Percentiles rank a stretch among this genome's conserved stretches.
Evolutionary conservation across 2,797 vertebrate genomes (phyloP).

Genomic region (Delichon dasypus): DNA sequence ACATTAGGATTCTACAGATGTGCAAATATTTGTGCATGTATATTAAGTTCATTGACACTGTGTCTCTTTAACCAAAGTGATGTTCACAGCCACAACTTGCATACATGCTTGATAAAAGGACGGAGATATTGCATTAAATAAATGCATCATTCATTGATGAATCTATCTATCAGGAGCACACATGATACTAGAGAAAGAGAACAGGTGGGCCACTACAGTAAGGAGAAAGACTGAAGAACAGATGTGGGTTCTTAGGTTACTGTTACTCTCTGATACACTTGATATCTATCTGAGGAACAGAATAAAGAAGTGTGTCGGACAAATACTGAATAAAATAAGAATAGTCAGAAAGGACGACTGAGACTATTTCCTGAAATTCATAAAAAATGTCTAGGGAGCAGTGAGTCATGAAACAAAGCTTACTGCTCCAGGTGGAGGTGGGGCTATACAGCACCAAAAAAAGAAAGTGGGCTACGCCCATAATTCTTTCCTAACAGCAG

Average conservation of each 20-base stretch:
- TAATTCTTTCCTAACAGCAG: neutral
- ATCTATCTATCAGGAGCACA: neutral
- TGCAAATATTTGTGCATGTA: neutral
- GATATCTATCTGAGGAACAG: neutral
- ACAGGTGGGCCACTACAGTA: neutral
- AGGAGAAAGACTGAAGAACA: neutral
- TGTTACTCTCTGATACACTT: neutral
- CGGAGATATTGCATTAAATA: neutral
- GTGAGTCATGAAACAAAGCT: neutral
- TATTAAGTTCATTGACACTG: neutral
- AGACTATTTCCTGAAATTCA: neutral
- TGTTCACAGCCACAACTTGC: neutral
- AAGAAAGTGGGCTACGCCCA: neutral
- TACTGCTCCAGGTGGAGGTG: neutral
- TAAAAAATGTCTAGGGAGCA: neutral
- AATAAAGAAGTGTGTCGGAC: neutral
- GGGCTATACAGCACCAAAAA: neutral
- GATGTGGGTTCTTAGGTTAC: neutral
- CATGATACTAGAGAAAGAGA: neutral
- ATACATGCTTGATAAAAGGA: neutral
- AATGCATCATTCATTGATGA: neutral
- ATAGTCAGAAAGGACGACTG: neutral
- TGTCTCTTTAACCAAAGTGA: neutral
- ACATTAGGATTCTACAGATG: neutral
- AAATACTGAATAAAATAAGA: neutral